Evolutionary conservation across 2,888 invertebrate genomes (phyloP).

Genomic region (Galerucella pusilla): DNA sequence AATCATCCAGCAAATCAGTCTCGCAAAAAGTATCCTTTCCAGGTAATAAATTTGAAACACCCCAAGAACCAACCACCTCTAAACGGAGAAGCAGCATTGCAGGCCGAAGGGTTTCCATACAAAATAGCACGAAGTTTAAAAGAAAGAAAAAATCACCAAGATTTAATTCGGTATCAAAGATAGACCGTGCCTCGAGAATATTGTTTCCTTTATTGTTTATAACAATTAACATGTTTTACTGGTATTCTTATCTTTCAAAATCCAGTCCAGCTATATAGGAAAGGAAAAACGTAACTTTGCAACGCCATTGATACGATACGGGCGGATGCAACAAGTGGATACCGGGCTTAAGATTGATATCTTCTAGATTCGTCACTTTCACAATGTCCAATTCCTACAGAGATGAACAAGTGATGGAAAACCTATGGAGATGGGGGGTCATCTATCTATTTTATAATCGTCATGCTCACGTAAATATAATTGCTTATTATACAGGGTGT

Average conservation of each 20-base stretch:
- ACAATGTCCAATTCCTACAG: too few relatives aligned
- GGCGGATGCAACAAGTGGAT: too few relatives aligned
- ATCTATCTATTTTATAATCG: too few relatives aligned
- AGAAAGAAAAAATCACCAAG: conserved; percentile 70
- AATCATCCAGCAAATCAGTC: not conserved
- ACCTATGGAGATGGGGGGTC: too few relatives aligned
- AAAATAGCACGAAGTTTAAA: conserved; percentile 45
- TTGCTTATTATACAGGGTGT: too few relatives aligned
- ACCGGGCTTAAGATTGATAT: too few relatives aligned
- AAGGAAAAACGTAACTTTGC: not conserved
- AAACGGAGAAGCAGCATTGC: conserved; percentile 8
- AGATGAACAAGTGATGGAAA: too few relatives aligned
- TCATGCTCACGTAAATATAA: too few relatives aligned
- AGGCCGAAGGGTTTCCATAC: conserved; percentile 54
- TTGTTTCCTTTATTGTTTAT: conserved; percentile 82
- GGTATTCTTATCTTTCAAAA: conserved; percentile 78
- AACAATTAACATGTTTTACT: conserved; percentile 82
- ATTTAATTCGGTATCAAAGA: conserved; percentile 84
- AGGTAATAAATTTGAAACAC: not conserved
- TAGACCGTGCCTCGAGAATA: conserved; percentile 79
- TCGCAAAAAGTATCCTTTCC: not conserved
- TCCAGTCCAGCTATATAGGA: conserved; percentile 64
- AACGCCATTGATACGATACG: too few relatives aligned
- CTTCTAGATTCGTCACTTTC: too few relatives aligned
- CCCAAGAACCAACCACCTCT: conserved; percentile 13